Base-by-base conservation (phyloP, 1,140 invertebrate species). In the Maconellicoccus hirsutus region DNA sequence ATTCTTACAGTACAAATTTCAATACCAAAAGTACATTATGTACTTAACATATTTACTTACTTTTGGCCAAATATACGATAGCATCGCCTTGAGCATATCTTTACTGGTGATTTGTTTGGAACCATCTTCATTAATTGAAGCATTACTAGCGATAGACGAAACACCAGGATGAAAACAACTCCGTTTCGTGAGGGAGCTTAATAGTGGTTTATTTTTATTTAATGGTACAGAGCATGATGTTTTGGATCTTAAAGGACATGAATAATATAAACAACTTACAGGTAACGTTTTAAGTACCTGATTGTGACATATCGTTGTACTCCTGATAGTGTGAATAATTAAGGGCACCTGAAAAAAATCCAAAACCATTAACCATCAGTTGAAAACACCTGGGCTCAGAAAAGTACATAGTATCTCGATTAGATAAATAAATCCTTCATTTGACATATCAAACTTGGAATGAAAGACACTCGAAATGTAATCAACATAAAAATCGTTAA, bases 61-160 rank as follows among this genome's bases (percentile, higher is more conserved):
- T 83, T 90, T 90, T 27, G 97, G 97, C 97, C 97, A 99, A 72
- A 98, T 91, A 82, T 98, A 96, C 59, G 84, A 82, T 75, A 94
- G 78, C 91, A 99, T 95, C 63, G 88, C 87, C 74, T 85, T 85
- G 1, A 97, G 77, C 87, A 99, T 96, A 75, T 96, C 86, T 74
- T 80, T 78, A 21, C 86, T 86, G 1, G 86, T 87, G 21, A 96
- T 86, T 77, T 72, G 82, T 83, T 38, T 39, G 0, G n/a, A 63
- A 22, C 69, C 70, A 42, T 81, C 81, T 76, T 84, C 80, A 72
- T 86, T 76, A 75, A 83, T 82, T 70, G 91, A 79, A 63, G 77
- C 73, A 80, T 89, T 86, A 79, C 85, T 80, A 72, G 85, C 83
- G 73, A 91, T 81, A 78, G 83, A 83, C 75, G 88, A 86, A 66